Percentiles rank a stretch among this genome's conserved stretches.
phyloP scores from a whole-genome alignment of 1,140 invertebrate genomes.

The Drosophila saltans region DNA sequence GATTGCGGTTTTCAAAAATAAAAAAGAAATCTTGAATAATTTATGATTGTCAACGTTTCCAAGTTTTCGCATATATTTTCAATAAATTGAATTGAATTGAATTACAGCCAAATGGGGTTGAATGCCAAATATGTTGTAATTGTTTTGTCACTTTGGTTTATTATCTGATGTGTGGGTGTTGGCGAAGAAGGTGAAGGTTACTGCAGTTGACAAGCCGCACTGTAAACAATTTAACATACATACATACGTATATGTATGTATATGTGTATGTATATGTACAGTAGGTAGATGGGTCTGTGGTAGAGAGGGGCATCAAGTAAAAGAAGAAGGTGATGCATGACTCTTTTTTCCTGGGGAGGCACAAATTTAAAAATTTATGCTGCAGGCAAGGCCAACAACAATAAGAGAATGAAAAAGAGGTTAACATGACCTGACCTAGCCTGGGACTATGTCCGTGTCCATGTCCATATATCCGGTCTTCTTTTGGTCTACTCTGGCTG shows the following conservation, averaged over 20 bases:
- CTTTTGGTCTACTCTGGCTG: slow-evolving; percentile 18
- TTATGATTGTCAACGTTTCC: no score
- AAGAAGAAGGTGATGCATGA: slow-evolving; percentile 3
- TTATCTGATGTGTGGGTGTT: slow-evolving; percentile 23
- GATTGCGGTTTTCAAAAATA: no score
- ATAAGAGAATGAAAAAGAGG: slow-evolving; percentile 33
- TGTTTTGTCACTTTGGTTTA: slow-evolving; percentile 42
- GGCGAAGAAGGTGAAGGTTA: slow-evolving; percentile 74
- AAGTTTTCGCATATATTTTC: not conserved
- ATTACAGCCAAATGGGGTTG: not conserved
- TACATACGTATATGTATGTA: not conserved
- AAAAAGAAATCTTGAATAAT: no score
- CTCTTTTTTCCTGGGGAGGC: not conserved
- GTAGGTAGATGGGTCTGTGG: not conserved
- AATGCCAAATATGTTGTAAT: slow-evolving; percentile 32
- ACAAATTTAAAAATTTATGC: slow-evolving; percentile 68
- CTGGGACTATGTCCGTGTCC: slow-evolving; percentile 28
- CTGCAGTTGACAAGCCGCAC: slow-evolving; percentile 72
- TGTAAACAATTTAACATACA: not conserved
- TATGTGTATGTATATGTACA: not conserved
- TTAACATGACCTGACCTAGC: slow-evolving; percentile 57
- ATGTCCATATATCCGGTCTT: not conserved
- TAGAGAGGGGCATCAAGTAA: not conserved
- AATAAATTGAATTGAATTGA: not conserved
- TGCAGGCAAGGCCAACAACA: slow-evolving; percentile 66